Base-by-base conservation (phyloP, 2,888 invertebrate species). In the Trypoxylon attenuatum region DNA sequence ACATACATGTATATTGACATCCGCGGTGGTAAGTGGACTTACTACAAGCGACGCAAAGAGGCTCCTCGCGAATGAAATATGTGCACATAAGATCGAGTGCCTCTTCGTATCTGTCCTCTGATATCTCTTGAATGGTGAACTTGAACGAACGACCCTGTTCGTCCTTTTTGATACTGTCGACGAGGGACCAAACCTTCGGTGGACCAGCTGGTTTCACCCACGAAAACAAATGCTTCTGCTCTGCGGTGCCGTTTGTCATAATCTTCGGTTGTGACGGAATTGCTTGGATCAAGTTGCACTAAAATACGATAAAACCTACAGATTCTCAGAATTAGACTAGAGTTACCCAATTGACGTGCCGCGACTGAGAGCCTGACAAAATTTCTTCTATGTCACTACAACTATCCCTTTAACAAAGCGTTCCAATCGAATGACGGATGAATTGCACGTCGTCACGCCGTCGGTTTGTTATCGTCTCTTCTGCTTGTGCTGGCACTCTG, bases 51-150 rank as follows among this genome's bases (percentile, higher is more conserved):
- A n/a, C 13, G 41, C 79, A 78, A 0, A 74, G 54, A 0, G 80
- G 71, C 56, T 85, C 85, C 0, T 82, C 83, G 4, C 41, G 59
- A n/a, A 80, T 25, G 50, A 83, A 84, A 38, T 75, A 58, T 0
- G 39, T 64, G 15, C 59, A 67, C 82, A 85, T 79, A 2, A 77
- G 72, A 22, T 85, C 76, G 6, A 79, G 1, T 3, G 73, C 80
- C 3, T 86, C 85, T 2, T 78, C 71, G 41, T 73, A 73, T 38
- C 83, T 76, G 46, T 84, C 81, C 54, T 79, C 76, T 0, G 86
- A 84, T 55, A 86, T 62, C 39, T 84, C 84, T 62, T 85, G 82
- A 50, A 86, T 82, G 5, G 69, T 64, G 61, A 83, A 83, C 52
- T 72, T 79, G 1, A 78, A 50, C 3, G 69, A 54, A n/a, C 76